Evolutionary conservation across 2,888 invertebrate species (phyloP).

Genomic region (Drosophila anomelani): DNA sequence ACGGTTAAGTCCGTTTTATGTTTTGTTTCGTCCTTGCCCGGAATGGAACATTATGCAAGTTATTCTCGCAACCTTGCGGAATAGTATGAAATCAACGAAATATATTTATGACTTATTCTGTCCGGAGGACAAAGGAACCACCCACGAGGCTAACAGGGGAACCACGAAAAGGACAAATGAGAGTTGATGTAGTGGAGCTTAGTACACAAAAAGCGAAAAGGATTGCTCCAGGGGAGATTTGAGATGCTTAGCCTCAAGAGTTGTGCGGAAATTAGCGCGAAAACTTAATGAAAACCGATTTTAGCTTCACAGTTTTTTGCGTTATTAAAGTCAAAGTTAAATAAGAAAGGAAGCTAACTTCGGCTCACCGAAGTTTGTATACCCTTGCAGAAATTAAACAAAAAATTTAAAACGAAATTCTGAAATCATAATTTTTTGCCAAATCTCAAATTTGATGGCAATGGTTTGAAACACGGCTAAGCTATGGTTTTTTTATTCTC

Average conservation of each 20-base stretch:
- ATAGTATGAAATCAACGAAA: conserved; percentile 58
- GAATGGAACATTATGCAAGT: conserved; percentile 29
- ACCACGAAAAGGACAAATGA: conserved; percentile 17
- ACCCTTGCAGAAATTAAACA: no score
- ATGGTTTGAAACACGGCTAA: no score
- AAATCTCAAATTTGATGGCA: no score
- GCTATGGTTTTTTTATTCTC: no score
- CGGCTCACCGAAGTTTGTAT: no score
- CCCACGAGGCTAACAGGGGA: conserved; percentile 1
- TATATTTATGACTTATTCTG: conserved; percentile 74
- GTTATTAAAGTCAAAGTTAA: background rate
- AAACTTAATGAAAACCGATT: background rate
- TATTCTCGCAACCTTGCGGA: conserved; percentile 52
- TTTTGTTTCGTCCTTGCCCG: conserved; percentile 28
- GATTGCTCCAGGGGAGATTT: conserved; percentile 1
- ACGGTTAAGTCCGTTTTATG: conserved; percentile 39
- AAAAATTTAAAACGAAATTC: no score
- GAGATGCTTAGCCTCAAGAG: background rate
- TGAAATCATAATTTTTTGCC: no score
- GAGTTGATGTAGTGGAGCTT: conserved; percentile 12
- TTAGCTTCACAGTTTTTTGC: no score
- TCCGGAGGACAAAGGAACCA: conserved; percentile 29
- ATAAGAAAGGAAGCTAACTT: no score
- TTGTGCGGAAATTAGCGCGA: background rate
- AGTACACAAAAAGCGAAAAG: background rate